These are phyloP conservation scores for Agrilus mali DNA, from an alignment of 2,888 invertebrate genomes.

Conservation along the genomic window DNA sequence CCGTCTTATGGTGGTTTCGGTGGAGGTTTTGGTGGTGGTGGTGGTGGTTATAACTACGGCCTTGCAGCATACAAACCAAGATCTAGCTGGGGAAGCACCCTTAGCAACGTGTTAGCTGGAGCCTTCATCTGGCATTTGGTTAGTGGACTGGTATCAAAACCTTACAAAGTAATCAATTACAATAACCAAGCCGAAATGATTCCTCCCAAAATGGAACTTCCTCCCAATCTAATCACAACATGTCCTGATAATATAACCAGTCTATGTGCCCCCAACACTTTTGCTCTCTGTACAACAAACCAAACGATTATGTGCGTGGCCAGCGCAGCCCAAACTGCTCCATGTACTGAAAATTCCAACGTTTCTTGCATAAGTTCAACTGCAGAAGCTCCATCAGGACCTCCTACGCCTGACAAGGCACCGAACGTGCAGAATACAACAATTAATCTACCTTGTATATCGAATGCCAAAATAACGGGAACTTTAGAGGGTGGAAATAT, in stretches of 20 bases:
- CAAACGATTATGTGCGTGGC: conserved; percentile 26
- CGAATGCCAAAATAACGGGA: conserved; percentile 25
- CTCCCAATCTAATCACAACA: conserved; percentile 23
- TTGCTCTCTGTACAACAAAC: conserved; percentile 26
- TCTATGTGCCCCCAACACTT: conserved; percentile 25
- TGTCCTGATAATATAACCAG: conserved; percentile 25
- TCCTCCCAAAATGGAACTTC: conserved; percentile 22
- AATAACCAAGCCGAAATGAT: conserved; percentile 25
- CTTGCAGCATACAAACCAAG: conserved; percentile 6
- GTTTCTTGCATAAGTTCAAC: conserved; percentile 16
- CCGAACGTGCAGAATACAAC: conserved; percentile 2
- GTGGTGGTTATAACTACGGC: conserved; percentile 16
- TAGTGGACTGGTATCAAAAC: conserved; percentile 19
- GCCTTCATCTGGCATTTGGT: conserved; percentile 25
- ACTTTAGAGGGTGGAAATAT: conserved; percentile 13
- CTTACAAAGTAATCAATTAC: conserved; percentile 27
- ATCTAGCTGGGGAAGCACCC: conserved; percentile 19
- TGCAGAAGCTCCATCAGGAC: no score
- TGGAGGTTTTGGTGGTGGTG: conserved; percentile 10
- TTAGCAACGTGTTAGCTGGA: conserved; percentile 25
- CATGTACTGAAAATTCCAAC: conserved; percentile 21
- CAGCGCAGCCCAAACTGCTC: conserved; percentile 20
- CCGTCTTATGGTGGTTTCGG: conserved; percentile 9
- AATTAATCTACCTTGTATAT: conserved; percentile 25
- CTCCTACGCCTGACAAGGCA: no score